A percentile compares a stretch with the other conserved stretches of the same genome.
Conservation (phyloP, 2,797 vertebrate species). For the Cynopterus sphinx region DNA sequence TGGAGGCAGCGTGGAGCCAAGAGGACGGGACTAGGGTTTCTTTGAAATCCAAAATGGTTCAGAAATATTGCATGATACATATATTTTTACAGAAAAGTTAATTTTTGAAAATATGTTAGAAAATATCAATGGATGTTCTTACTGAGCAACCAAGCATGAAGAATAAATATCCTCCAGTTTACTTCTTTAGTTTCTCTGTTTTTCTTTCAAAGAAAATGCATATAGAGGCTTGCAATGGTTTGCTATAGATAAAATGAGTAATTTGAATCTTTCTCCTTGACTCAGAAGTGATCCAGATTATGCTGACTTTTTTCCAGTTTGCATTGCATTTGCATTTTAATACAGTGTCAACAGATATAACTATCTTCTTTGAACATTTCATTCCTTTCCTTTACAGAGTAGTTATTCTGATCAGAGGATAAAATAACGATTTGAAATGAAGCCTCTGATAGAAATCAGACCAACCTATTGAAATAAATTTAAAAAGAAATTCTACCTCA, state of each 20-base stretch:
- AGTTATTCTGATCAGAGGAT: constrained; percentile 60
- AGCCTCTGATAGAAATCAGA: constrained; percentile 63
- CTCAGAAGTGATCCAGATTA: constrained; percentile 65
- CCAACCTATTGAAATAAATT: constrained; percentile 61
- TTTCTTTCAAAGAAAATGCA: not conserved
- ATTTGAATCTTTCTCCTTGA: constrained; percentile 42
- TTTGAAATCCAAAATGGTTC: not conserved
- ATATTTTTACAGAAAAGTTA: constrained; percentile 7
- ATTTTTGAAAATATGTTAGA: constrained; percentile 9
- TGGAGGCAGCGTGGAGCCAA: not conserved
- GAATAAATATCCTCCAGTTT: not conserved
- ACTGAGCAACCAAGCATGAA: not conserved
- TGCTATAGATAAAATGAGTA: constrained; percentile 39
- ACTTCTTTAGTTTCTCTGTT: not conserved
- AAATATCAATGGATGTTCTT: constrained; percentile 1
- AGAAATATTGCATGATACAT: not conserved
- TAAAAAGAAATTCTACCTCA: constrained; percentile 59
- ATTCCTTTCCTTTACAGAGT: constrained; percentile 53
- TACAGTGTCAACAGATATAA: constrained; percentile 29
- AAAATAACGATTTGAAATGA: constrained; percentile 70
- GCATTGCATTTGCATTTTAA: constrained; percentile 72
- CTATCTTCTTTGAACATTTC: constrained; percentile 59
- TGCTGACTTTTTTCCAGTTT: constrained; percentile 49
- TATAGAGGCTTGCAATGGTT: not conserved
- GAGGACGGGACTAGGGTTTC: not conserved